Evolutionary conservation across 2,797 vertebrate species (phyloP).

Genomic region (Cyclura pinguis): DNA sequence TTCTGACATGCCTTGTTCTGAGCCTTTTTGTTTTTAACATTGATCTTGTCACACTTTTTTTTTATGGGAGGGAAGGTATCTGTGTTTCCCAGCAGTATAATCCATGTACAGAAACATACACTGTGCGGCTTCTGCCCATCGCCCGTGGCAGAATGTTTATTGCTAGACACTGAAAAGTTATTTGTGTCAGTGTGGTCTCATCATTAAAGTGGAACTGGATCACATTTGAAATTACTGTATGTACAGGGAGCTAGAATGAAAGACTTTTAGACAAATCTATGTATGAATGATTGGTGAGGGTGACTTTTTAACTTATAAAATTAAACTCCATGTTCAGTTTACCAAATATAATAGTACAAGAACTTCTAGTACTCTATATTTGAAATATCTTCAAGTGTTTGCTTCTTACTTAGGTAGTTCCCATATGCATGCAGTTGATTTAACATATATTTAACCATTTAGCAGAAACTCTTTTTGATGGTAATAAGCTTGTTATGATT

Average conservation of each 20-base stretch:
- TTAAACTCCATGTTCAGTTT: neutral
- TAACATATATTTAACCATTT: conserved; percentile 19
- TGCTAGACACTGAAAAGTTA: neutral
- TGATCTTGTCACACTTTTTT: no score
- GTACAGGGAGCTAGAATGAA: neutral
- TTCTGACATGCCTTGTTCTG: neutral
- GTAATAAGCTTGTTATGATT: conserved; percentile 14
- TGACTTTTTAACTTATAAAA: neutral
- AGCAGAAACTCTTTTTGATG: neutral
- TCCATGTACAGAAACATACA: neutral
- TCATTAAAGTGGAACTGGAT: neutral
- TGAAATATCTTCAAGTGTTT: neutral
- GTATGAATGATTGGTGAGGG: neutral
- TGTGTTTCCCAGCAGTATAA: neutral
- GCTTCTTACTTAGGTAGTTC: neutral
- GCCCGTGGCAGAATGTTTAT: neutral
- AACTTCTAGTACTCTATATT: neutral
- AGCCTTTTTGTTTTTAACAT: no score
- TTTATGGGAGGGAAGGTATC: neutral
- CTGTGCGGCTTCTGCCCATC: neutral
- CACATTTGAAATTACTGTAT: neutral
- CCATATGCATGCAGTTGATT: neutral
- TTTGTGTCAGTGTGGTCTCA: neutral
- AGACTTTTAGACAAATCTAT: neutral
- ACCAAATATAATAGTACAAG: neutral